These are phyloP conservation scores for Gryllus longicercus DNA, from an alignment of 2,888 invertebrate genomes.

Conservation along the genomic window DNA sequence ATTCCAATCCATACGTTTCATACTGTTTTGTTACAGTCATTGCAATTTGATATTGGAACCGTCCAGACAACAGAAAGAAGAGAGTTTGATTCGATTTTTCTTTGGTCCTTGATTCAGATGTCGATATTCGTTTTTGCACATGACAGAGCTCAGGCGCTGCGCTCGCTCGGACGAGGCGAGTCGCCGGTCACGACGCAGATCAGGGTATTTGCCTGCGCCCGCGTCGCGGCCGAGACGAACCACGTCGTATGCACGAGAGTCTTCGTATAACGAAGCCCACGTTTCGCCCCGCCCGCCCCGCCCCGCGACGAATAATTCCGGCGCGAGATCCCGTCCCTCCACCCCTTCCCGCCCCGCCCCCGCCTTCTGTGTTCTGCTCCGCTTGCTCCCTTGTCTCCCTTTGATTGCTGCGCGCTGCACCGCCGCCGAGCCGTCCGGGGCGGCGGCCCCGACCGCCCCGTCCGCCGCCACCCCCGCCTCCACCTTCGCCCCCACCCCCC, in stretches of 20 bases:
- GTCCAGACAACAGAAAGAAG: too few species aligned
- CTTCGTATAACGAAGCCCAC: background rate
- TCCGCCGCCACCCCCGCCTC: background rate
- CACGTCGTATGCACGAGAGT: background rate
- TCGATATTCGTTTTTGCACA: too few species aligned
- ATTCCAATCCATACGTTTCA: too few species aligned
- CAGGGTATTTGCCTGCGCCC: too few species aligned
- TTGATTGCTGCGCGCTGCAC: background rate
- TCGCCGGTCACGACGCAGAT: too few species aligned
- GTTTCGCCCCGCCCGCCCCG: background rate
- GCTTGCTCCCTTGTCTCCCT: constrained; percentile 1
- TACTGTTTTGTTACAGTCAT: too few species aligned
- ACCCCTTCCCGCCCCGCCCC: background rate
- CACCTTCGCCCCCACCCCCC: background rate
- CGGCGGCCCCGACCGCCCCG: background rate
- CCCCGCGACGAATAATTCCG: background rate
- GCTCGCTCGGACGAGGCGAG: too few species aligned
- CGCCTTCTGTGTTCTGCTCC: background rate
- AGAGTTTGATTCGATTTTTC: too few species aligned
- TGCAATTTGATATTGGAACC: too few species aligned
- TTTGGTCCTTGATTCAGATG: too few species aligned
- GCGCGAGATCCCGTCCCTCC: background rate
- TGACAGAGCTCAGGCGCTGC: too few species aligned
- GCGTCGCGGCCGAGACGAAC: background rate
- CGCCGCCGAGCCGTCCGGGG: background rate